A percentile compares a stretch with the other conserved stretches of the same genome.
Evolutionary conservation across 2,888 invertebrate species (phyloP).

Genomic region (Tipula helvola): DNA sequence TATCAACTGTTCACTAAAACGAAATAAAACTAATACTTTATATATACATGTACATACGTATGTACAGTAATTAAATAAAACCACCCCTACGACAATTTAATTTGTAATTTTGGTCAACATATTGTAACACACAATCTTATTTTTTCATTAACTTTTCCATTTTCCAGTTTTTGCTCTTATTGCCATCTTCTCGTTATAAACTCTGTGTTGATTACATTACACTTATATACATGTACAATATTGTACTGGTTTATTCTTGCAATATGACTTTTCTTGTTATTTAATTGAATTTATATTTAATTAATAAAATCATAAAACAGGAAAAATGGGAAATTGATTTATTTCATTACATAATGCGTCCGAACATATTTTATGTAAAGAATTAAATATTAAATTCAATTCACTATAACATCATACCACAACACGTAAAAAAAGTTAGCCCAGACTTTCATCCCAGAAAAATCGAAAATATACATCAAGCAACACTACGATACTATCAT

Average conservation of each 20-base stretch:
- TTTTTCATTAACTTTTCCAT: background rate
- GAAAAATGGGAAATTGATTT: background rate
- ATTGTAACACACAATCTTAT: background rate
- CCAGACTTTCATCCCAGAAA: too few species aligned
- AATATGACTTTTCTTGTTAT: background rate
- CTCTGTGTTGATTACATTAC: background rate
- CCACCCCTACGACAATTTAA: background rate
- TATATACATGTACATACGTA: background rate
- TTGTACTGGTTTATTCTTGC: background rate
- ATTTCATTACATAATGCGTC: background rate
- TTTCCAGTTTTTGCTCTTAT: background rate
- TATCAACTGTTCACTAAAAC: background rate
- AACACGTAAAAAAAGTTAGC: too few species aligned
- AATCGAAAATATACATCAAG: too few species aligned
- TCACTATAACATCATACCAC: too few species aligned
- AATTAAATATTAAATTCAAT: background rate
- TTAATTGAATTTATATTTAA: background rate
- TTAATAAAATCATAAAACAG: background rate
- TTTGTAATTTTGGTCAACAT: background rate
- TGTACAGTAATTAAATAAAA: background rate
- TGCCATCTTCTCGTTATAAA: background rate
- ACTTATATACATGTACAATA: background rate
- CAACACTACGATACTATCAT: too few species aligned
- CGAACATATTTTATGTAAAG: background rate
- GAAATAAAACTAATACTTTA: background rate